Evolutionary conservation across 2,113 vertebrate species (phyloP).

Genomic region (Muntiacus reevesi): DNA sequence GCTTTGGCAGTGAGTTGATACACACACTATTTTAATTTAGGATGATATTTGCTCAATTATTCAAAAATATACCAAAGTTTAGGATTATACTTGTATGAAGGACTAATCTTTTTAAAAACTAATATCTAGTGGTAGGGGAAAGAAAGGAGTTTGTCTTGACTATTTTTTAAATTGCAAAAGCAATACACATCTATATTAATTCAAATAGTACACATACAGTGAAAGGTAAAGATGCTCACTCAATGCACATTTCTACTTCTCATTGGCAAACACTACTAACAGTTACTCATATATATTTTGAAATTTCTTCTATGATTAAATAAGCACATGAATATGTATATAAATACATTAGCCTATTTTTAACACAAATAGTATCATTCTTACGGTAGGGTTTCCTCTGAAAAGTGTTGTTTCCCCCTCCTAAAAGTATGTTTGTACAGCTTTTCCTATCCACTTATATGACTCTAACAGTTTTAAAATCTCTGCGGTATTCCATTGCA

Average conservation of each 20-base stretch:
- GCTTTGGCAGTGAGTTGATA: not conserved
- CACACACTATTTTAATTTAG: not conserved
- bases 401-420: not conserved
- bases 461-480: not conserved
- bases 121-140: not conserved
- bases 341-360: not conserved
- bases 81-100: not conserved
- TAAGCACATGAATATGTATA: not conserved
- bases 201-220: not conserved
- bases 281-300: not conserved
- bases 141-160: not conserved
- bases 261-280: not conserved
- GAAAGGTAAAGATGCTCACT: not conserved
- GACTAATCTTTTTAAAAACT: not conserved
- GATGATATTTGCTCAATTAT: not conserved
- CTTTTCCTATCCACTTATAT: not conserved
- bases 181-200: not conserved
- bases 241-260: not conserved
- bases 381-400: not conserved
- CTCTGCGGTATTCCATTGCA: not conserved
- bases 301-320: not conserved
- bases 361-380: not conserved
- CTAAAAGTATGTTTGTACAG: not conserved
- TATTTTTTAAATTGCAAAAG: conserved; percentile 19
- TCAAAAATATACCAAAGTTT: not conserved